Conservation (phyloP, 2,113 vertebrate species). For the Cyprinodon tularosa region DNA sequence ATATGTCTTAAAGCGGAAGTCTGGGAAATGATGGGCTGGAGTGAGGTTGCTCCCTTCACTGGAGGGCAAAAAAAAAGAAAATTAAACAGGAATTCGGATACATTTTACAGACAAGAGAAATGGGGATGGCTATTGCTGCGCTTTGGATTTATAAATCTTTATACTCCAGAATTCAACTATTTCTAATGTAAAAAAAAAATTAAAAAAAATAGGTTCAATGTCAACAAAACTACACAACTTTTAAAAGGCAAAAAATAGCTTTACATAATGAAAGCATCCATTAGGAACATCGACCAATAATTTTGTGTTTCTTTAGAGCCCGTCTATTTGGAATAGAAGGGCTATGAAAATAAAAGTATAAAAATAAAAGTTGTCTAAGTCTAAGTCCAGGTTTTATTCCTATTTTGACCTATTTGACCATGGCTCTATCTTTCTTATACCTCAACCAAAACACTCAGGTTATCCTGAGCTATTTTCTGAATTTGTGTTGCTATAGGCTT, state of each 20-base stretch:
- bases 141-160: background rate
- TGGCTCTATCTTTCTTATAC: too few species aligned
- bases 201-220: background rate
- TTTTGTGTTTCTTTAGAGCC: background rate
- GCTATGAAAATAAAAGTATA: too few species aligned
- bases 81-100: background rate
- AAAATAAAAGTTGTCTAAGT: too few species aligned
- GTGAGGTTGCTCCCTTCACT: slow-evolving; percentile 99
- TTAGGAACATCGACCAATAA: background rate
- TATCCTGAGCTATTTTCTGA: too few species aligned
- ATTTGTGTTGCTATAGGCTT: too few species aligned
- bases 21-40: slow-evolving; percentile 95
- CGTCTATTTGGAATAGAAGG: background rate
- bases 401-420: too few species aligned
- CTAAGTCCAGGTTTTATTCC: too few species aligned
- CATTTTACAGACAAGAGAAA: too few species aligned
- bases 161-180: background rate
- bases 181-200: background rate
- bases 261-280: background rate
- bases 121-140: too few species aligned
- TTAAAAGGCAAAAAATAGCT: background rate
- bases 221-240: background rate
- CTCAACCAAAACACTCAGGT: too few species aligned
- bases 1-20: slow-evolving; percentile 99
- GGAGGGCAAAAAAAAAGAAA: slow-evolving; percentile 37